phyloP scores from a whole-genome alignment of 2,888 invertebrate species.

The Agrilus biguttatus region DNA sequence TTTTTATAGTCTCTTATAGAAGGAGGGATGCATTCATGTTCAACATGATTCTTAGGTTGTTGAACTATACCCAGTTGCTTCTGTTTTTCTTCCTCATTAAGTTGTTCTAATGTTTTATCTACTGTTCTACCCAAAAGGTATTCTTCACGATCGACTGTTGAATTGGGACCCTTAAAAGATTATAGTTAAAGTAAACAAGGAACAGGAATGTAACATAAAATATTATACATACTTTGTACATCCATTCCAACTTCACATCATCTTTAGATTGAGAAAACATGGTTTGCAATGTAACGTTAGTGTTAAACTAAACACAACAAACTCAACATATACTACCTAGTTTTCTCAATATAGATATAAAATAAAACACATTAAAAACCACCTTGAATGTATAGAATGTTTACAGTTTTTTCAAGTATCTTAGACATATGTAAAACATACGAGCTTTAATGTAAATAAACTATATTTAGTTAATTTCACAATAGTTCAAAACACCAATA shows the following conservation, averaged over 20 bases:
- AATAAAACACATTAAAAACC: too few species aligned
- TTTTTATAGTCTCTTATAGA: slow-evolving; percentile 41
- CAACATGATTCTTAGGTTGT: slow-evolving; percentile 48
- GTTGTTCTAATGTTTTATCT: slow-evolving; percentile 63
- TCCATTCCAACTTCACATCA: slow-evolving; percentile 67
- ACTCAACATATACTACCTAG: too few species aligned
- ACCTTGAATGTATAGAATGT: too few species aligned
- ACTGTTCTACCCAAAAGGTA: slow-evolving; percentile 73
- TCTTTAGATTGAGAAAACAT: slow-evolving; percentile 25
- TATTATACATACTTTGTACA: slow-evolving; percentile 54
- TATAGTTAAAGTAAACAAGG: neutral
- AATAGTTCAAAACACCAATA: too few species aligned
- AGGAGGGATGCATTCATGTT: slow-evolving; percentile 66
- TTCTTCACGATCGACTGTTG: slow-evolving; percentile 65
- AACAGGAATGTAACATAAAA: slow-evolving; percentile 1
- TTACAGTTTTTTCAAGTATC: too few species aligned
- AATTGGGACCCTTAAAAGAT: slow-evolving; percentile 37
- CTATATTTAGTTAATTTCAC: too few species aligned
- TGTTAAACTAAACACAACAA: neutral
- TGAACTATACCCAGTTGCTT: slow-evolving; percentile 22
- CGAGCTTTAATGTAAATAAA: too few species aligned
- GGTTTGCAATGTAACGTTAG: slow-evolving; percentile 1
- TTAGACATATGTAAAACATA: too few species aligned
- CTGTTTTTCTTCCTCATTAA: slow-evolving; percentile 41
- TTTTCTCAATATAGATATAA: too few species aligned